Evolutionary conservation across 2,888 invertebrate species (phyloP), one percentile per base, ranked within the genome.

Genomic region (Hypercompe scribonia): DNA sequence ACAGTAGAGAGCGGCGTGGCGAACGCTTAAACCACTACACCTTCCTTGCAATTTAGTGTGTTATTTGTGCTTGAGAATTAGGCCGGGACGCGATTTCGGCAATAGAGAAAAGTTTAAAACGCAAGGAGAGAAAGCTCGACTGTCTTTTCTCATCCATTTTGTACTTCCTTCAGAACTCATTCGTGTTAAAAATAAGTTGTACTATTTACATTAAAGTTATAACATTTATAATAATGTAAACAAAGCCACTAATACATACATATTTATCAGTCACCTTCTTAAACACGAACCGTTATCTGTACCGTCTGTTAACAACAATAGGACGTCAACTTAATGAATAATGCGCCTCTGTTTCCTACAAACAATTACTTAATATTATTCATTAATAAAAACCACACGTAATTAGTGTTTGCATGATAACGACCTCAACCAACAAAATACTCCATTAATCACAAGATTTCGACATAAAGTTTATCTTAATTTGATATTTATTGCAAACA

Each of bases 351-450:
- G 46, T 72, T 84, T 80, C 82, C 80, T 80, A 77, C 65, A 54
- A 73, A 54, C 73, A 81, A 79, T 78, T 78, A 77, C 42, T 65
- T 74, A 76, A 73, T 75, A 61, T 72, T 67, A 63, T 68, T 78
- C 67, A 74, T 78, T 0, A 77, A 66, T 72, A 68, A 81, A 65
- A 33, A 77, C 77, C 39, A 69, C 28, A 61, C 31, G 28, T 72
- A 79, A 66, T 63, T 63, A 72, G 61, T 65, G 75, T 66, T 76
- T 28, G 33, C n/a, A 64, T n/a, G n/a, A n/a, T n/a, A n/a, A n/a
- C n/a, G n/a, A n/a, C n/a, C n/a, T 46, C 34, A 24, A 64, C n/a
- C 21, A 24, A 42, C 34, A 28, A 15, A 34, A n/a, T 39, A 69
- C 28, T n/a, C 24, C 31, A 58, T 69, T 69, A 61, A 69, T 69